Evolutionary conservation across 2,888 invertebrate species (phyloP).

Genomic region (Tachina grossa): DNA sequence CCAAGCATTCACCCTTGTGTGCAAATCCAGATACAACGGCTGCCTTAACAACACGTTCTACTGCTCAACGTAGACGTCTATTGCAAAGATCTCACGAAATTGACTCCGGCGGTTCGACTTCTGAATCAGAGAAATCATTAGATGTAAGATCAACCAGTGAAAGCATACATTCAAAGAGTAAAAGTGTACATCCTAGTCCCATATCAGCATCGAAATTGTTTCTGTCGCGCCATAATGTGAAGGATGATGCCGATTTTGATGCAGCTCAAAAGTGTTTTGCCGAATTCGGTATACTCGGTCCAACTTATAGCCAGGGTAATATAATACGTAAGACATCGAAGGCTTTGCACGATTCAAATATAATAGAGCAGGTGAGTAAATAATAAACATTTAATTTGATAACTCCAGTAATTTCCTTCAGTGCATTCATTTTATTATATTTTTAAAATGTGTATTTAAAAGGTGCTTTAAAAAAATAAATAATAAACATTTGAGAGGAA

Average conservation of each 20-base stretch:
- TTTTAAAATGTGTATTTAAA: no score
- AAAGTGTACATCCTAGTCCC: conserved; percentile 46
- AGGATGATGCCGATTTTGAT: conserved; percentile 72
- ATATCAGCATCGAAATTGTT: conserved; percentile 43
- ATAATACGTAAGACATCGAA: conserved; percentile 77
- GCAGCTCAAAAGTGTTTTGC: conserved; percentile 77
- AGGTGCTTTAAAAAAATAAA: no score
- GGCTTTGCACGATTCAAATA: conserved; percentile 76
- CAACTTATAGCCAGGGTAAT: conserved; percentile 73
- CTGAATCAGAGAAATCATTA: conserved; percentile 74
- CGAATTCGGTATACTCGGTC: conserved; percentile 79
- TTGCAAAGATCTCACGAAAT: conserved; percentile 76
- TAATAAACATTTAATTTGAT: background rate
- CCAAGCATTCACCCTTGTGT: conserved; percentile 73
- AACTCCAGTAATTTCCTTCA: background rate
- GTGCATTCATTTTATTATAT: background rate
- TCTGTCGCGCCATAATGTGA: conserved; percentile 16
- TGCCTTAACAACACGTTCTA: conserved; percentile 67
- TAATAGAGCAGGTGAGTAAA: conserved; percentile 76
- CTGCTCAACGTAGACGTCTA: conserved; percentile 74
- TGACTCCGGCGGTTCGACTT: conserved; percentile 75
- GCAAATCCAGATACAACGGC: conserved; percentile 54
- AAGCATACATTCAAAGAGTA: background rate
- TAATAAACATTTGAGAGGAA: no score
- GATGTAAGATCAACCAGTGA: conserved; percentile 59